A percentile compares a stretch with the other conserved stretches of the same genome.
Evolutionary conservation across 1,140 invertebrate species (phyloP).

Genomic region (Pseudomyrmex pallidus): DNA sequence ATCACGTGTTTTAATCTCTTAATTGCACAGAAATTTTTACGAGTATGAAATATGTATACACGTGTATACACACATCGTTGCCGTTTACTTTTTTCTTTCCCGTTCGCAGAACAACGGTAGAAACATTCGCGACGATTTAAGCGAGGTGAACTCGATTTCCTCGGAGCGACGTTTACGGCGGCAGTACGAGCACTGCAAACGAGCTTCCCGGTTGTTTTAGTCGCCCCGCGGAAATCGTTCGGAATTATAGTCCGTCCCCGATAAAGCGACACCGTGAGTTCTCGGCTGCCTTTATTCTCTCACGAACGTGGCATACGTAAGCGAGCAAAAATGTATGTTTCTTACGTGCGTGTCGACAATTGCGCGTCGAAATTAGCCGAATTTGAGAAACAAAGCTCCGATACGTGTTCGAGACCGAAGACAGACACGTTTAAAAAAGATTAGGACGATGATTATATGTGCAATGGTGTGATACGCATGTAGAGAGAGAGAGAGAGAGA

Average conservation of each 20-base stretch:
- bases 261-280: conserved; percentile 45
- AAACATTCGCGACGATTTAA: conserved; percentile 48
- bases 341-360: neutral
- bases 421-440: no score
- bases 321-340: neutral
- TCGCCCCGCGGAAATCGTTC: conserved; percentile 50
- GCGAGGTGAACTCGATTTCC: conserved; percentile 53
- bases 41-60: neutral
- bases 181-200: conserved; percentile 27
- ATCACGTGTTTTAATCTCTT: neutral
- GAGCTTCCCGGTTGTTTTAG: conserved; percentile 51
- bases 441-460: no score
- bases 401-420: no score
- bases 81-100: conserved; percentile 25
- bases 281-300: conserved; percentile 36
- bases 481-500: neutral
- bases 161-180: conserved; percentile 43
- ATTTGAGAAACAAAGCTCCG: no score
- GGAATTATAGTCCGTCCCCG: conserved; percentile 44
- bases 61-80: no score
- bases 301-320: conserved; percentile 45
- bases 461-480: no score
- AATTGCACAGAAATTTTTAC: neutral
- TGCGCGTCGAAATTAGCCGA: no score
- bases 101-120: neutral